phyloP scores from a whole-genome alignment of 2,797 vertebrate species.

The Steatocranus sp. region DNA sequence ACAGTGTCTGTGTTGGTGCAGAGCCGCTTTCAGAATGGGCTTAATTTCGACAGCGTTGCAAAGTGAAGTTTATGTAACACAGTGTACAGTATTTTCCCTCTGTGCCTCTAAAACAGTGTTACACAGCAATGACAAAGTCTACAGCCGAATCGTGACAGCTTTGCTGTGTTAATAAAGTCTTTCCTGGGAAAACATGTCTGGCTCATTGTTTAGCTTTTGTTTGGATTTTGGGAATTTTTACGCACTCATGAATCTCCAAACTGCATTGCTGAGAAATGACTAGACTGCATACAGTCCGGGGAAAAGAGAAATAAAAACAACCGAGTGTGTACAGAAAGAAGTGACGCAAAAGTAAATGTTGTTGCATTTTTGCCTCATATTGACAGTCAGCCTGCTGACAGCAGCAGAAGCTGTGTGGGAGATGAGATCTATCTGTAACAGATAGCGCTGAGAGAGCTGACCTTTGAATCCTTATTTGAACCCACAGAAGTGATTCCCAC shows the following conservation, averaged over 20 bases:
- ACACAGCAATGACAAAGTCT: background rate
- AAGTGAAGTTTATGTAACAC: background rate
- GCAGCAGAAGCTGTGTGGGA: slow-evolving; percentile 46
- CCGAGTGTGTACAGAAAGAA: background rate
- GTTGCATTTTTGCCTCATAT: slow-evolving; percentile 19
- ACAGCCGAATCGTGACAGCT: background rate
- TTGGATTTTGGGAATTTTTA: background rate
- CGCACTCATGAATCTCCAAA: background rate
- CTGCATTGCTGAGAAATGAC: background rate
- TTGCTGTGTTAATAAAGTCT: background rate
- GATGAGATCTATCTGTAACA: slow-evolving; percentile 33
- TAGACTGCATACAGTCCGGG: background rate
- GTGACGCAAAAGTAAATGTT: slow-evolving; percentile 4
- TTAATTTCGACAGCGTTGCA: background rate
- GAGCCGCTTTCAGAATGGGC: background rate
- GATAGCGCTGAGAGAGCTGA: slow-evolving; percentile 26
- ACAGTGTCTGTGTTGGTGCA: background rate
- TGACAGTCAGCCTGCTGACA: slow-evolving; percentile 20
- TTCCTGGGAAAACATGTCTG: background rate
- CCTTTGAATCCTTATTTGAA: slow-evolving; percentile 39
- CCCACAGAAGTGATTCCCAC: slow-evolving; percentile 9
- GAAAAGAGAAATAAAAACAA: background rate
- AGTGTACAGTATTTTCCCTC: background rate
- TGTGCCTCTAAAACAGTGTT: background rate
- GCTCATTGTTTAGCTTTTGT: background rate